These are phyloP conservation scores for Calliopsis andreniformis DNA, from an alignment of 1,140 invertebrate genomes.

Conservation along the genomic window DNA sequence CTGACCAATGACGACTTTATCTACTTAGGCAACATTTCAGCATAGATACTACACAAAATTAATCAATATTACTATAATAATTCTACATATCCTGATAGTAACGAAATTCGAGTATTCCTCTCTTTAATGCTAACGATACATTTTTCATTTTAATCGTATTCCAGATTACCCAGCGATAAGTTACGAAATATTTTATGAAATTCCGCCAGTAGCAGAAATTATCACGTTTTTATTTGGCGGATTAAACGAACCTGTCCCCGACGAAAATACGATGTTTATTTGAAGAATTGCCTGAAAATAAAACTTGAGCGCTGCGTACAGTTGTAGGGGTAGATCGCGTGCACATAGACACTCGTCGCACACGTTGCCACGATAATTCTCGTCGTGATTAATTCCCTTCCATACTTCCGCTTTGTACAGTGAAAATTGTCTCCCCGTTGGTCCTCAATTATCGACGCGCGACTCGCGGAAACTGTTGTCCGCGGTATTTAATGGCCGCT, in stretches of 20 bases:
- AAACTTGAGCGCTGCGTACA: not conserved
- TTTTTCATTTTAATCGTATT: too few species aligned
- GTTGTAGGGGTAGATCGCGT: not conserved
- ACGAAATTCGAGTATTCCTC: too few species aligned
- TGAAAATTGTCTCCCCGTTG: conserved; percentile 18
- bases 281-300: conserved; percentile 7
- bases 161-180: not conserved
- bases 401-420: conserved; percentile 10
- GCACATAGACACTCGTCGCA: not conserved
- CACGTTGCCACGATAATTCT: conserved; percentile 29
- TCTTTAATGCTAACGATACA: not conserved
- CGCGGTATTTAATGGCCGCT: not conserved
- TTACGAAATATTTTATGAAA: not conserved
- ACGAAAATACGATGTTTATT: not conserved
- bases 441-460: not conserved
- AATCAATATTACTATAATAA: too few species aligned
- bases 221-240: not conserved
- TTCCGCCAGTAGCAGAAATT: not conserved
- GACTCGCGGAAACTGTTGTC: not conserved
- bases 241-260: not conserved
- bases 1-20: too few species aligned
- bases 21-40: too few species aligned
- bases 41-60: too few species aligned
- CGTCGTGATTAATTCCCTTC: conserved; percentile 38
- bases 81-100: too few species aligned